Base-by-base conservation (phyloP, 2,113 vertebrate genomes). In the Tyrannus savana region DNA sequence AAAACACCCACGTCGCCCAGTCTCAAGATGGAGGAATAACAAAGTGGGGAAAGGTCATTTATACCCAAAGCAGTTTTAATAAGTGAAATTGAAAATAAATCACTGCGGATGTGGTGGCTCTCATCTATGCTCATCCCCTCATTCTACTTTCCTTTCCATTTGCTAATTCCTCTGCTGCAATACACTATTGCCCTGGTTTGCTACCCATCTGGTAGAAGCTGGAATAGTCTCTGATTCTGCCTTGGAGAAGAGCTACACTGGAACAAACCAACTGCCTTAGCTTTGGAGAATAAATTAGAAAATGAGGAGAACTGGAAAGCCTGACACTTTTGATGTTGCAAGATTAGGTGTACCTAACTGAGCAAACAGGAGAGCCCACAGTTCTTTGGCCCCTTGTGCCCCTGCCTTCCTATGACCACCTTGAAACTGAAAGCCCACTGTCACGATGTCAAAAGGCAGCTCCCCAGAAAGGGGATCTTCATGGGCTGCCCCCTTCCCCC, bases 81-180 rank as follows among this genome's bases (percentile, higher is more conserved):
- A 77, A 96, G 56, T 37, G 50, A 78, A 94, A 89, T 50, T 91
- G 79, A 73, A 93, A 96, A 85, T 80, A 84, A 95, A 83, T 96
- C 81, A 66, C 35, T 10, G 11, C 59, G 59, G 83, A 71, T 3
- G 1, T 55, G 56, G 27, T 76, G 68, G 86, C 46, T 49, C 84
- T 84, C 82, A 60, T 81, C 75, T 66, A 19, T 24, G 85, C 42
- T 71, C 14, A 0, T 74, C 84, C 42, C 47, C 52, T 87, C 0
- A 0, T 60, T 81, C 87, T 71, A 47, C 69, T 78, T 59, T 74
- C 78, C 56, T 59, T 75, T 71, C 41, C 12, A 39, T 31, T 44
- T 84, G 74, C 71, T 87, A 84, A 84, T 93, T 88, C 66, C 78
- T 95, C 31, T 72, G 85, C 81, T 6, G 27, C 67, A 93, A 25